Conservation (phyloP, 2,797 vertebrate species). For the Eleutherodactylus coqui region DNA sequence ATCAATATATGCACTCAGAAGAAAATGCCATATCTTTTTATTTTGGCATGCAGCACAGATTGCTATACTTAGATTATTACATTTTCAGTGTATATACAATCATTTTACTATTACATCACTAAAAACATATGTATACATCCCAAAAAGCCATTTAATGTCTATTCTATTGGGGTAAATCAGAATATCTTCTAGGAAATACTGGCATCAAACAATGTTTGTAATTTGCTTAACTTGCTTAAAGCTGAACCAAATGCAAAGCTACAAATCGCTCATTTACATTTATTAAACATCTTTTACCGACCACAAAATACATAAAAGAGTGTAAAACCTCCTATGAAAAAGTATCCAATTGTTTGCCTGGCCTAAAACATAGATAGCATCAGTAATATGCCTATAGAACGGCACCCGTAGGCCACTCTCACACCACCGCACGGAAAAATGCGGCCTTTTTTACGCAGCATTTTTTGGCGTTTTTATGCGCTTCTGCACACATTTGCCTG, state of each 20-base stretch:
- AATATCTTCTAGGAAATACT: not conserved
- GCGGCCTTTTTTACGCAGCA: too few relatives aligned
- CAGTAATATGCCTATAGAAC: not conserved
- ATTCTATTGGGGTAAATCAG: not conserved
- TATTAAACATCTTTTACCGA: not conserved
- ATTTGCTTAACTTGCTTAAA: not conserved
- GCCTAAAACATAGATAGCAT: not conserved
- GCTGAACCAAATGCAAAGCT: not conserved
- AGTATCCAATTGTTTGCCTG: not conserved
- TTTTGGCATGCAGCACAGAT: slow-evolving; percentile 18
- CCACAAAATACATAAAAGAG: not conserved
- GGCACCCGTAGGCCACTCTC: not conserved
- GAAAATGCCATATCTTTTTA: slow-evolving; percentile 27
- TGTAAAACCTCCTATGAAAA: not conserved
- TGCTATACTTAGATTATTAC: slow-evolving; percentile 20
- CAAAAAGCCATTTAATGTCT: slow-evolving; percentile 8
- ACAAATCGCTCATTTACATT: not conserved
- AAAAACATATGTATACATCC: not conserved
- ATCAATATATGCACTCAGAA: slow-evolving; percentile 11
- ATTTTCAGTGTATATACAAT: slow-evolving; percentile 20
- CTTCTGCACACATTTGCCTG: too few relatives aligned
- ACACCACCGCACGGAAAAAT: too few relatives aligned
- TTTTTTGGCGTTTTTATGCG: too few relatives aligned
- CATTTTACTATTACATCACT: slow-evolving; percentile 14
- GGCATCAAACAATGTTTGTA: not conserved